Evolutionary conservation across 2,888 invertebrate species (phyloP).

Genomic region (Linnaemya vulpina): DNA sequence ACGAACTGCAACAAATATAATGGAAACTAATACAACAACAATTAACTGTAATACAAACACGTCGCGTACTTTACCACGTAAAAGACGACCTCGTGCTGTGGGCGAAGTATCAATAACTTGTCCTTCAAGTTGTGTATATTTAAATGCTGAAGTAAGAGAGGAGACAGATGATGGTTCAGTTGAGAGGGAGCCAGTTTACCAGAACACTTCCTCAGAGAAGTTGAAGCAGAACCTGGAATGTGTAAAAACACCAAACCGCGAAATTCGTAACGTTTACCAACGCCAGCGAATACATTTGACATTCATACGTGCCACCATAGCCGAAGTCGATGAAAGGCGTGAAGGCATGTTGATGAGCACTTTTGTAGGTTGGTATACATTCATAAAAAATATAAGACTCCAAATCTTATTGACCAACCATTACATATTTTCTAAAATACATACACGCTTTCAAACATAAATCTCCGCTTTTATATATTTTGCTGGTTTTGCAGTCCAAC

Average conservation of each 20-base stretch:
- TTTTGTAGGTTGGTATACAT: conserved; percentile 80
- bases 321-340: conserved; percentile 74
- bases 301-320: conserved; percentile 77
- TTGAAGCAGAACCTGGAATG: conserved; percentile 71
- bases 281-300: conserved; percentile 73
- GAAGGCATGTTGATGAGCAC: conserved; percentile 79
- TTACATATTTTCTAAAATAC: no score
- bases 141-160: conserved; percentile 76
- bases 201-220: conserved; percentile 76
- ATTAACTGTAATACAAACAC: conserved; percentile 69
- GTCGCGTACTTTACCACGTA: conserved; percentile 80
- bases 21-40: conserved; percentile 64
- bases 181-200: conserved; percentile 79
- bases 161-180: conserved; percentile 60
- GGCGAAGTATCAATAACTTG: conserved; percentile 82
- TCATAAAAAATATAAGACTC: background rate
- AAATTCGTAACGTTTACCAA: conserved; percentile 30
- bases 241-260: conserved; percentile 55
- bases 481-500: no score
- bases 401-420: background rate
- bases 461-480: no score
- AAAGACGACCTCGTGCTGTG: conserved; percentile 81
- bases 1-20: conserved; percentile 54
- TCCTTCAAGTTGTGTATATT: conserved; percentile 79
- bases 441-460: no score